Evolutionary conservation across 2,888 invertebrate genomes (phyloP).

Genomic region (Ectobius pallidus): DNA sequence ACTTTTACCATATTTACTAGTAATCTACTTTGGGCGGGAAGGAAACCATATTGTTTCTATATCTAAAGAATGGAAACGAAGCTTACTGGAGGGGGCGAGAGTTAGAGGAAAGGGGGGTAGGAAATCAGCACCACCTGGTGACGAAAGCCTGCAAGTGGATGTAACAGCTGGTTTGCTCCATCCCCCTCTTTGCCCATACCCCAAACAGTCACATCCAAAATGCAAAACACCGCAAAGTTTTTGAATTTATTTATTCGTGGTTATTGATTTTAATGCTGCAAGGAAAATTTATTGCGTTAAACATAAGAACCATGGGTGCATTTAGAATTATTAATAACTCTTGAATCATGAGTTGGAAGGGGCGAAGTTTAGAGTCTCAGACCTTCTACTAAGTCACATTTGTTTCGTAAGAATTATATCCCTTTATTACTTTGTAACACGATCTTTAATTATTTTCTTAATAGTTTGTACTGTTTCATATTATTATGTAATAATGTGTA

Average conservation of each 20-base stretch:
- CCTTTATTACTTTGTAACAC: too few relatives aligned
- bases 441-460: too few relatives aligned
- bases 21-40: not conserved
- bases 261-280: slow-evolving; percentile 2
- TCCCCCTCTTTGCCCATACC: slow-evolving; percentile 41
- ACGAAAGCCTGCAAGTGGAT: slow-evolving; percentile 37
- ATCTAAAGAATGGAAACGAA: slow-evolving; percentile 30
- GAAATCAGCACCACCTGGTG: slow-evolving; percentile 44
- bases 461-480: too few relatives aligned
- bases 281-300: too few relatives aligned
- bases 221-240: slow-evolving; percentile 18
- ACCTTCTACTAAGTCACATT: too few relatives aligned
- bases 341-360: too few relatives aligned
- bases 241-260: slow-evolving; percentile 4
- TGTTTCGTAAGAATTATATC: too few relatives aligned
- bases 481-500: too few relatives aligned
- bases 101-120: slow-evolving; percentile 23
- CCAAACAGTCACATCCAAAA: slow-evolving; percentile 25
- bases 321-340: too few relatives aligned
- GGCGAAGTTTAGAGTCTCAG: too few relatives aligned
- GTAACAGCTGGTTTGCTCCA: slow-evolving; percentile 45
- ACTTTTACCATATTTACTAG: too few relatives aligned
- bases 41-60: slow-evolving; percentile 37
- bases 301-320: too few relatives aligned
- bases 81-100: slow-evolving; percentile 5